Evolutionary conservation across 1,140 invertebrate species (phyloP), one percentile per base, ranked within the genome.

Genomic region (Neoseiulus cucumeris): DNA sequence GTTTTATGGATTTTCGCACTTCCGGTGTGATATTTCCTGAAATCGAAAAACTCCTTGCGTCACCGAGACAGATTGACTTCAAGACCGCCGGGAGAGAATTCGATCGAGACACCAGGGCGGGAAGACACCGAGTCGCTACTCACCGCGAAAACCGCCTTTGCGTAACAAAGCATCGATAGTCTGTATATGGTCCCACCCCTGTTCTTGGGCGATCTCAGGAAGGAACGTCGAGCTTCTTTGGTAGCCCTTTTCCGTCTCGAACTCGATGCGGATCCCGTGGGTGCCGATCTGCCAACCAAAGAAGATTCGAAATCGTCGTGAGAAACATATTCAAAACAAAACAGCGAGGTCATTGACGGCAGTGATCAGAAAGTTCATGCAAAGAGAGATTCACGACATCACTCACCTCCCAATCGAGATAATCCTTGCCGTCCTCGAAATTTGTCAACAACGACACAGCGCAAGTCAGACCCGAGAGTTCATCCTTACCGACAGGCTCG

Each of bases 251-350:
- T 98, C 94, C 76, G 90, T 94, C 66, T 86, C 77, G 73, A 98
- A 99, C 79, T 98, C 93, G 70, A 98, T 98, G 59, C 94, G 83
- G 72, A 99, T 98, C 29, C 95, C 95, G 78, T 99, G 95, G 42
- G 87, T 82, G 18, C 95, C 95, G 65, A 98, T 77, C 78, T 79
- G 51, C 9, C 68, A 71, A 44, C 14, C 44, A 7, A 67, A 66
- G 29, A 39, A n/a, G n/a, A n/a, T n/a, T n/a, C n/a, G n/a, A n/a
- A n/a, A n/a, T n/a, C n/a, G 17, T 44, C 64, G 33, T 6, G 33
- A 9, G 33, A 39, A 39, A 39, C 4, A 39, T 39, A 39, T 39
- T 39, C 4, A 9, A n/a, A n/a, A n/a, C n/a, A 39, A 51, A 29
- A 12, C 45, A 25, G 28, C 7, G 4, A 51, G 28, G 18, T 47